Conservation (phyloP, 2,888 invertebrate genomes). For the Mythimna lalbum region DNA sequence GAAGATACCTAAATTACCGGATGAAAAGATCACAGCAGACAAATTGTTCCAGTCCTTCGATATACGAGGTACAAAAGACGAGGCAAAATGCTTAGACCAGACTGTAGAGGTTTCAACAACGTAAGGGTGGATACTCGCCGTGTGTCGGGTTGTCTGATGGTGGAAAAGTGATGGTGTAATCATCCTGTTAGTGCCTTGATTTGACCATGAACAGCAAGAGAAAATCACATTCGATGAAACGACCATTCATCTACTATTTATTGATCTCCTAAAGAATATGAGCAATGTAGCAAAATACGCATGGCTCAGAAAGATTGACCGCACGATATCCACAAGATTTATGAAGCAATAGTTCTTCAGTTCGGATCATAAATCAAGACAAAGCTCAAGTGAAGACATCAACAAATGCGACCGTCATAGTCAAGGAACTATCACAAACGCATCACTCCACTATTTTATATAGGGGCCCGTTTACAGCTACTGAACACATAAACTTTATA, state of each 20-base stretch:
- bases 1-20: too few species aligned
- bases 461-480: constrained; percentile 23
- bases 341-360: not conserved
- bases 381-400: constrained; percentile 22
- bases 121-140: too few species aligned
- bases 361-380: constrained; percentile 1
- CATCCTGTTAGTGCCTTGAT: not conserved
- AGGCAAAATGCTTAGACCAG: too few species aligned
- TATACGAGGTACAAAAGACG: too few species aligned
- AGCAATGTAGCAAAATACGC: not conserved
- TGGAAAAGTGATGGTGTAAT: too few species aligned
- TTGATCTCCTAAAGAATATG: not conserved
- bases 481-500: constrained; percentile 35
- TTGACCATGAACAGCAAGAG: not conserved
- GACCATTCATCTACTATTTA: not conserved
- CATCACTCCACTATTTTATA: constrained; percentile 35
- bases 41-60: too few species aligned
- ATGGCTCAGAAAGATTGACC: not conserved
- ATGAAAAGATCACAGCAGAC: too few species aligned
- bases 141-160: too few species aligned
- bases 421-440: constrained; percentile 17
- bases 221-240: not conserved
- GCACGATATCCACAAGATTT: not conserved
- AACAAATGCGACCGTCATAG: constrained; percentile 6
- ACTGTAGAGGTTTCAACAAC: too few species aligned